These are phyloP conservation scores for Cephus rjabovi DNA, from an alignment of 2,888 invertebrate species.

Conservation along the genomic window DNA sequence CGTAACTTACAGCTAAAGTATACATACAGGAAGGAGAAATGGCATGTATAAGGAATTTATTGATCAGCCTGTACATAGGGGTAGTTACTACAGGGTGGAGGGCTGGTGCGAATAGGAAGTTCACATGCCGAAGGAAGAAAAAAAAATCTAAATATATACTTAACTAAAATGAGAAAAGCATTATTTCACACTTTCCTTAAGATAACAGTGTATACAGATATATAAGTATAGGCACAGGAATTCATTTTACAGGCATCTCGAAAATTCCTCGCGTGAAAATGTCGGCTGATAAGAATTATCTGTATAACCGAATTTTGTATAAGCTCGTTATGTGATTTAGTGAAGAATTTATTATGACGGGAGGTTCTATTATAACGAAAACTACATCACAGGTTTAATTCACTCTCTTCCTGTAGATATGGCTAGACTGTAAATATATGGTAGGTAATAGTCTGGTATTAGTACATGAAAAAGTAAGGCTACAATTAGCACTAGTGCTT, in stretches of 20 bases:
- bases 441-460: neutral
- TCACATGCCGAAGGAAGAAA: neutral
- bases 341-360: neutral
- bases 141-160: neutral
- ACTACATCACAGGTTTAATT: neutral
- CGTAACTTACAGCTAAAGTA: neutral
- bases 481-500: neutral
- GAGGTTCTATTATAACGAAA: neutral
- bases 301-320: neutral
- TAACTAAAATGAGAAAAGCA: neutral
- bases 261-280: neutral
- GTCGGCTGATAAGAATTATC: neutral
- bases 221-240: neutral
- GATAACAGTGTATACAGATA: too few relatives aligned
- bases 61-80: neutral
- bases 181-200: too few relatives aligned
- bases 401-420: neutral
- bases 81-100: neutral
- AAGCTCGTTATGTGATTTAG: neutral
- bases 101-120: neutral
- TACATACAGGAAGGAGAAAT: neutral
- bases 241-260: neutral
- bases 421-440: neutral
- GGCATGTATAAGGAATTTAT: neutral
- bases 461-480: neutral